Base-by-base conservation (phyloP, 2,888 invertebrate genomes). In the Latrodectus elegans region DNA sequence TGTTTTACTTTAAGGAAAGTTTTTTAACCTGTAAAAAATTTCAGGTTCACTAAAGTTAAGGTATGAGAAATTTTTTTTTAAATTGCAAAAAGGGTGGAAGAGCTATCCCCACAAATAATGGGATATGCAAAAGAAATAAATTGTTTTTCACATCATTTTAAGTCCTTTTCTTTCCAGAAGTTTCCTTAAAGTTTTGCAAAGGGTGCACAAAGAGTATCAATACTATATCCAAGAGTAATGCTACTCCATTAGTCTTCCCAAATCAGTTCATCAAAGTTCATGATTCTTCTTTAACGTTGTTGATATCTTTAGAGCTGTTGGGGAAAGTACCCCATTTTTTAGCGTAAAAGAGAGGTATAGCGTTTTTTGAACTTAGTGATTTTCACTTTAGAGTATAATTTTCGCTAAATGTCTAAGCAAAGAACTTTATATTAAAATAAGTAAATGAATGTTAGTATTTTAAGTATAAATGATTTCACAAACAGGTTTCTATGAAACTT, bases 81-180 rank as follows among this genome's bases (percentile, higher is more conserved):
- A 68, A 68, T 12, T 68, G 8, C 8, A 12, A 68, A 26, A 17
- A 26, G 12, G 67, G 26, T 22, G 17, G 9, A 38, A 38, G 4
- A 38, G 38, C 38, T 38, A 38, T 38, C 38, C 38, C 67, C 26
- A 17, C 55, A 38, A 82, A 82, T 82, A 82, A 82, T 82, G 82
- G 82, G 75, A 68, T 75, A 82, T 82, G 82, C 82, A 82, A 82
- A 82, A 75, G 82, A 82, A 82, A 82, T 82, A 75, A 82, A 82
- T 82, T 75, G 82, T 75, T 75, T 82, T 82, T 70, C 75, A 74
- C 75, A 75, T 75, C 70, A 82, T 75, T 82, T 82, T 75, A 75
- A 82, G 82, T 55, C 65, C 70, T 67, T 82, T 82, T 82, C 82
- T 82, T 75, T 82, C 53, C 70, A 55, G 60, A 68, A 68, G 22